Evolutionary conservation across 2,797 vertebrate species (phyloP), one percentile per base, ranked within the genome.

Genomic region (Hydrophis major): DNA sequence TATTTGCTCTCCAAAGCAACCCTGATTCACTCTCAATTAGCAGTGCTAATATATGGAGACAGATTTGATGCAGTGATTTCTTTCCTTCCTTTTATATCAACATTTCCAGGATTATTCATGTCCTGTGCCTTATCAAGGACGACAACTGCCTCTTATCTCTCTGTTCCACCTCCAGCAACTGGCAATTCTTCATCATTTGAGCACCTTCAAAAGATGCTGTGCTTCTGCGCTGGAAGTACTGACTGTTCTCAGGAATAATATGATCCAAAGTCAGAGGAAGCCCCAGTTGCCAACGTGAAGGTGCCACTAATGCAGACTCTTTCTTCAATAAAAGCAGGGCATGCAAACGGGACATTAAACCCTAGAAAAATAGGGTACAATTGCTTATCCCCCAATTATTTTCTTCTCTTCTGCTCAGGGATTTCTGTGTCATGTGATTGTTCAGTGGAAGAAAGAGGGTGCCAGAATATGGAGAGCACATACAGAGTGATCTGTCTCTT

Each of bases 121-220:
- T 32, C 94, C 32, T 89, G 83, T 91, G 86, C 93, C 61, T 93
- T 74, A 92, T 96, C 22, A 94, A 93, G 94, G 94, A 94, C 94
- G 93, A 93, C 93, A 16, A 47, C 93, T 91, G 86, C 57, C 94
- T 94, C 90, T 94, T 93, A 92, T 95, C 95, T 91, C 47, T 60
- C 95, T 87, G 37, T 93, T 42, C 32, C 63, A 86, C 53, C 32
- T 32, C 53, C 50, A 93, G 92, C 93, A 92, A 90, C 89, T 0
- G 1, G 60, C 63, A 93, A 91, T 92, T 86, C 90, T 94, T 92
- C 0, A 0, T 93, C 87, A 89, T 66, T 56, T 90, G 69, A 50
- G n/a, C 66, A 32, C 87, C 12, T 92, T 90, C 86, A 92, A 13
- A 57, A 83, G 11, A 13, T n/a, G 7, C 13, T 93, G 55, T 8